Evolutionary conservation across 2,888 invertebrate species (phyloP).

Genomic region (Dolomedes plantarius): DNA sequence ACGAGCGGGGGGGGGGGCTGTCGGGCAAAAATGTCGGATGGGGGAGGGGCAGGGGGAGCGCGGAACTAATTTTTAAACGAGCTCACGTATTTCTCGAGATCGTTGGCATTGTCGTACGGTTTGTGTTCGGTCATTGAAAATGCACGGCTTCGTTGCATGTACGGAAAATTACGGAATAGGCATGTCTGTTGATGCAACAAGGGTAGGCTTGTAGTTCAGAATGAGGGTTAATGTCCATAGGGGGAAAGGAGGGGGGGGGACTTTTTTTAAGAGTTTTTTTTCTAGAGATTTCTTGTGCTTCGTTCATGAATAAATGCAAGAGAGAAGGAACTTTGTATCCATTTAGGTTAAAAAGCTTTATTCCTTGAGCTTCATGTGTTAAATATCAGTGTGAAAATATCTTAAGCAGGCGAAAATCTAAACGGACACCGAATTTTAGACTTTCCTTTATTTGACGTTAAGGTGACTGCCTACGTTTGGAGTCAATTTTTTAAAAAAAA

Average conservation of each 20-base stretch:
- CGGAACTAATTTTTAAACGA: constrained; percentile 61
- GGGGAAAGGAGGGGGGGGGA: background rate
- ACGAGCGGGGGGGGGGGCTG: background rate
- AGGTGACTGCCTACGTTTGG: too few relatives aligned
- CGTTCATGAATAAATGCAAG: too few relatives aligned
- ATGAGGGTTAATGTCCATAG: background rate
- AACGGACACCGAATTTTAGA: too few relatives aligned
- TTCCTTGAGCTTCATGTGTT: too few relatives aligned
- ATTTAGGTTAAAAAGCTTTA: too few relatives aligned
- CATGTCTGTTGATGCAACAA: constrained; percentile 6
- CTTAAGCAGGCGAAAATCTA: too few relatives aligned
- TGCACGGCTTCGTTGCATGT: background rate
- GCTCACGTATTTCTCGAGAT: constrained; percentile 54
- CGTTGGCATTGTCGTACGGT: constrained; percentile 47
- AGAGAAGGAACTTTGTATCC: too few relatives aligned
- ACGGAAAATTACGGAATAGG: constrained; percentile 12
- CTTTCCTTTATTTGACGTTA: too few relatives aligned
- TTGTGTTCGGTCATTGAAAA: constrained; percentile 17
- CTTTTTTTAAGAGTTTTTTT: too few relatives aligned
- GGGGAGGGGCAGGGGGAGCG: background rate
- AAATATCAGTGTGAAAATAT: too few relatives aligned
- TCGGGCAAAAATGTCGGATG: background rate
- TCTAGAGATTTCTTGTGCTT: too few relatives aligned
- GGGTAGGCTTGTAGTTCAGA: constrained; percentile 7
- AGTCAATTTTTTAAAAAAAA: too few relatives aligned